Conservation (phyloP, 2,797 vertebrate genomes). For the Perodicticus potto region DNA sequence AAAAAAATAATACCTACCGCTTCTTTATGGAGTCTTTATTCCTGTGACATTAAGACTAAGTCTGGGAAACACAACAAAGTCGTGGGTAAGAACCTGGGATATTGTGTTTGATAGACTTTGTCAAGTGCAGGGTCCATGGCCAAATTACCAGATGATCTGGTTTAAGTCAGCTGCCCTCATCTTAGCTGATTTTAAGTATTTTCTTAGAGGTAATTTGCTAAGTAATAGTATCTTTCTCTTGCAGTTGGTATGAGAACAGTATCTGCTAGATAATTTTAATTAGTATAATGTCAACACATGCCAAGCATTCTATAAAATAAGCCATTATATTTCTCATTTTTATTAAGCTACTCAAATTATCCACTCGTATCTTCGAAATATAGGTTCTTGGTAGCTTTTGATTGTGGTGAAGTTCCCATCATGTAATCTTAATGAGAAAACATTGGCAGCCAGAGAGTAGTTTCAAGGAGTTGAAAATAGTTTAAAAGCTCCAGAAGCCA, state of each 20-base stretch:
- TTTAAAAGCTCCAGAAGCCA: slow-evolving; percentile 3
- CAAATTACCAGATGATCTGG: not conserved
- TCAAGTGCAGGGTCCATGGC: not conserved
- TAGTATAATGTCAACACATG: not conserved
- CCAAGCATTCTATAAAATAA: not conserved
- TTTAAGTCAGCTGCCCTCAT: not conserved
- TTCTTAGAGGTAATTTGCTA: not conserved
- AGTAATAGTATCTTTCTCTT: not conserved
- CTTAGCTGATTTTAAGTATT: not conserved
- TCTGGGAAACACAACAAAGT: not conserved
- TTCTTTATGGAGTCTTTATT: not conserved
- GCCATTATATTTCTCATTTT: not conserved
- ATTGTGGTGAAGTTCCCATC: not conserved
- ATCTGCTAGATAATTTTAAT: slow-evolving; percentile 2
- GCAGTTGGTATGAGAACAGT: not conserved
- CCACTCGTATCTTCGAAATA: not conserved
- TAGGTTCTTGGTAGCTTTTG: not conserved
- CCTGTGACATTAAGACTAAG: not conserved
- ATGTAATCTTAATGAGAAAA: not conserved
- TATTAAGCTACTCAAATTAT: slow-evolving; percentile 11
- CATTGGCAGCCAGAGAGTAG: not conserved
- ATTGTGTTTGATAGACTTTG: not conserved
- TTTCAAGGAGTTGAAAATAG: slow-evolving; percentile 46
- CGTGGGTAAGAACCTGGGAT: not conserved
- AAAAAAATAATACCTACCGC: not conserved